Evolutionary conservation across 2,888 invertebrate genomes (phyloP).

Genomic region (Meliscaeva auricollis): DNA sequence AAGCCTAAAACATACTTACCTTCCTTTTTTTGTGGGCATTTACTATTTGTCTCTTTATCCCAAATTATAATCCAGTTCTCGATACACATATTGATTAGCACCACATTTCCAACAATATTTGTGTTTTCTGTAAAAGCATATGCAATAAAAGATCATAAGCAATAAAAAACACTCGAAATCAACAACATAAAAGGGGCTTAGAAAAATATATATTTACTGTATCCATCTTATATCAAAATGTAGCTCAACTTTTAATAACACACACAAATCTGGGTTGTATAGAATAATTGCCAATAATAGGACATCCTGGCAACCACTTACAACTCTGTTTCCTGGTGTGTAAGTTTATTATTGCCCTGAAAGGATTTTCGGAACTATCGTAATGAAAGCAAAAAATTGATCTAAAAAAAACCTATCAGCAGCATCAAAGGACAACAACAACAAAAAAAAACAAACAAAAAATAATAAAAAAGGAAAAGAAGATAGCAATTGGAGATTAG

Average conservation of each 20-base stretch:
- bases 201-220: neutral
- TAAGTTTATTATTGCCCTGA: constrained; percentile 22
- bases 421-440: constrained; percentile 38
- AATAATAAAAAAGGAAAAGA: constrained; percentile 36
- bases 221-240: neutral
- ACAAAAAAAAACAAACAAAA: constrained; percentile 9
- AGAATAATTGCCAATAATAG: constrained; percentile 13
- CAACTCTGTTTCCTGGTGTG: neutral
- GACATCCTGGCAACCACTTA: constrained; percentile 42
- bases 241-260: constrained; percentile 26
- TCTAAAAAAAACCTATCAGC: constrained; percentile 39
- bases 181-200: neutral
- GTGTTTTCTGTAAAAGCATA: neutral
- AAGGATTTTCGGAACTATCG: constrained; percentile 57
- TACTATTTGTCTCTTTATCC: neutral
- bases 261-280: constrained; percentile 19
- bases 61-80: no score
- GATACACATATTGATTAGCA: neutral
- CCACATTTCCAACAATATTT: neutral
- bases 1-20: no score
- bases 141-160: constrained; percentile 1
- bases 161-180: constrained; percentile 4
- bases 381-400: constrained; percentile 60
- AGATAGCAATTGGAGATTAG: constrained; percentile 60
- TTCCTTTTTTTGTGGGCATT: no score